Conservation (phyloP, 2,797 vertebrate genomes). For the Denticeps clupeoides region DNA sequence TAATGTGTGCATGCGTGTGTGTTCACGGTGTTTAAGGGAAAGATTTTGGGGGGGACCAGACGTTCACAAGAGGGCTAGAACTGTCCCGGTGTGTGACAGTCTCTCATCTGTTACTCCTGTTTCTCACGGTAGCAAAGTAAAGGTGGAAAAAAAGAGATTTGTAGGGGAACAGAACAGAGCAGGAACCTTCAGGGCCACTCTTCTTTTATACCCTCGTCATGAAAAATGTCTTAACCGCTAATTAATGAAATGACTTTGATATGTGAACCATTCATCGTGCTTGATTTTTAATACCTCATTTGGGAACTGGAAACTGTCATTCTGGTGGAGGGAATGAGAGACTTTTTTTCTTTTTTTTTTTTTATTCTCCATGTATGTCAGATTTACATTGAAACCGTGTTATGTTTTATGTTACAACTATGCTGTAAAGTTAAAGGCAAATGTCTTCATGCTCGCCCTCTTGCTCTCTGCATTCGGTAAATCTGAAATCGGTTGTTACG, state of each 20-base stretch:
- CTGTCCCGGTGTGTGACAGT: no score
- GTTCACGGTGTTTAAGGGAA: no score
- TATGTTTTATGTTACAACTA: conserved; percentile 26
- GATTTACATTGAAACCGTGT: background rate
- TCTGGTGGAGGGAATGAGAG: conserved; percentile 3
- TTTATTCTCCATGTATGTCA: background rate
- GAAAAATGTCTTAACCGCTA: conserved; percentile 35
- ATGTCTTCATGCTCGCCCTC: conserved; percentile 20
- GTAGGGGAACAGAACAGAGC: no score
- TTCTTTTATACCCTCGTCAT: no score
- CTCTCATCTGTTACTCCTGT: no score
- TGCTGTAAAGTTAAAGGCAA: conserved; percentile 35
- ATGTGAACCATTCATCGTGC: conserved; percentile 25
- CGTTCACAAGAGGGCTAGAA: no score
- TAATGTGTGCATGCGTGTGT: conserved; percentile 35
- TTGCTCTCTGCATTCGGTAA: conserved; percentile 13
- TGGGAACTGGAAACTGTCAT: conserved; percentile 50
- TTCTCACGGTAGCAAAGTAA: no score
- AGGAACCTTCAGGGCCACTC: no score
- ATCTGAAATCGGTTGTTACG: conserved; percentile 51
- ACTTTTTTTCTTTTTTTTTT: no score
- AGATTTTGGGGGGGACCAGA: no score
- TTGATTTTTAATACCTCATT: conserved; percentile 52
- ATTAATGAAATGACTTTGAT: no score
- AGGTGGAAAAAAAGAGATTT: no score